Base-by-base conservation (phyloP, 2,888 invertebrate genomes). In the Leptinotarsa rubiginosa region DNA sequence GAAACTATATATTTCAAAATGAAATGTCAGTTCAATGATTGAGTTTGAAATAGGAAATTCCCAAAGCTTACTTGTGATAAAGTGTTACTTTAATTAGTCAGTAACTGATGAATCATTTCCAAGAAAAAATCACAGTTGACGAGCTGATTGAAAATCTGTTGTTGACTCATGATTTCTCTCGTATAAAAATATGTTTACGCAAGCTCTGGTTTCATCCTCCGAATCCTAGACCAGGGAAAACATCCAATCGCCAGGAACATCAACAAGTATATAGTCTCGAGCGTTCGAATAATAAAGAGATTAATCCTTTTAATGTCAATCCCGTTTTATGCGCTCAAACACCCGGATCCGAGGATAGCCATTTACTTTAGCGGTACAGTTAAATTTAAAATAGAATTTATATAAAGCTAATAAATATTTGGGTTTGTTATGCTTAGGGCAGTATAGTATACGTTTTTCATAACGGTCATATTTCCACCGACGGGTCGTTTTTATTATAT, bases 361-460 rank as follows among this genome's bases (percentile, higher is more conserved):
- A 41, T 41, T 62, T 41, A 16, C 25, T 62, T 62, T 62, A 31
- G 12, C 62, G 41, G 1, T 18, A 62, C 62, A 31, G 47, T 69
- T 70, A 72, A 67, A 56, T 72, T 62, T 72, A 67, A 72, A 72
- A 49, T 22, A 13, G n/a, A 65, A 47, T 72, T 59, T 68, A 68
- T 59, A 18, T 31, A 72, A 72, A 15, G 67, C 49, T 50, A 68
- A 72, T 72, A 67, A 72, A 67, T 62, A 68, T 13, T 62, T 68
- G 47, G 50, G 62, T 67, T 67, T 69, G 49, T 72, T 65, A 71
- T 72, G 68, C 67, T 72, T 62, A 59, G 49, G 49, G 67, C 67
- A 49, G 66, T 67, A 56, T 68, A 62, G 47, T 62, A 50, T 62
- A 72, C 20, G 50, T 62, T 59, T 59, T 50, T 62, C 67, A 56